Evolutionary conservation across 2,888 invertebrate species (phyloP).

Genomic region (Yponomeuta malinellus): DNA sequence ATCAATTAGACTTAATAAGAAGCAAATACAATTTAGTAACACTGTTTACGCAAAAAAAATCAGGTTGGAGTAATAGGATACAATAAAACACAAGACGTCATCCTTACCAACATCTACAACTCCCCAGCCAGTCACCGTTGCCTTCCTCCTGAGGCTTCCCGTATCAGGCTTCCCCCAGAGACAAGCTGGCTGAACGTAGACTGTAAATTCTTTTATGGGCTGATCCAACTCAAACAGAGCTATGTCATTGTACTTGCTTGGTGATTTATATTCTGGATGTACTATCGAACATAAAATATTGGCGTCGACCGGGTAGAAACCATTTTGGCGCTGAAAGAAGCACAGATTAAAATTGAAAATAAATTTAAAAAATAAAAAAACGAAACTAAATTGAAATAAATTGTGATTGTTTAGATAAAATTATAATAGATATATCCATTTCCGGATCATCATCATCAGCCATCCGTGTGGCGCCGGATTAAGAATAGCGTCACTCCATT

Average conservation of each 20-base stretch:
- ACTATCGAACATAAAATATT: conserved; percentile 37
- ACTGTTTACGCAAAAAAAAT: neutral
- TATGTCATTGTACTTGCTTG: conserved; percentile 34
- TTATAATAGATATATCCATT: no score
- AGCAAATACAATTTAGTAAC: no score
- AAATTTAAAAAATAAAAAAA: no score
- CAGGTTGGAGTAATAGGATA: no score
- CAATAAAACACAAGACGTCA: neutral
- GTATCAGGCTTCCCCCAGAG: conserved; percentile 34
- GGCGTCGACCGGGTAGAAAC: conserved; percentile 26
- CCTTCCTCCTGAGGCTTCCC: conserved; percentile 28
- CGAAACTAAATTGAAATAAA: no score
- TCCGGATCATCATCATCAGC: no score
- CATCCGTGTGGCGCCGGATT: no score
- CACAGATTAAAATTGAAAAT: neutral
- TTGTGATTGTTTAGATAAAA: no score
- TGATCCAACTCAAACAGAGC: conserved; percentile 33
- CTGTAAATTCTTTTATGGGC: conserved; percentile 30
- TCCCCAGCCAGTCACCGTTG: conserved; percentile 50
- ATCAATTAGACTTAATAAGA: no score
- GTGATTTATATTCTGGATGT: conserved; percentile 42
- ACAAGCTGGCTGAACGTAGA: conserved; percentile 42
- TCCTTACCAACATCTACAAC: conserved; percentile 39
- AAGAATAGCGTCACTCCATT: no score
- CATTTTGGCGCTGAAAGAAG: neutral